Conservation (phyloP, 2,113 vertebrate genomes). For the Lynx canadensis region DNA sequence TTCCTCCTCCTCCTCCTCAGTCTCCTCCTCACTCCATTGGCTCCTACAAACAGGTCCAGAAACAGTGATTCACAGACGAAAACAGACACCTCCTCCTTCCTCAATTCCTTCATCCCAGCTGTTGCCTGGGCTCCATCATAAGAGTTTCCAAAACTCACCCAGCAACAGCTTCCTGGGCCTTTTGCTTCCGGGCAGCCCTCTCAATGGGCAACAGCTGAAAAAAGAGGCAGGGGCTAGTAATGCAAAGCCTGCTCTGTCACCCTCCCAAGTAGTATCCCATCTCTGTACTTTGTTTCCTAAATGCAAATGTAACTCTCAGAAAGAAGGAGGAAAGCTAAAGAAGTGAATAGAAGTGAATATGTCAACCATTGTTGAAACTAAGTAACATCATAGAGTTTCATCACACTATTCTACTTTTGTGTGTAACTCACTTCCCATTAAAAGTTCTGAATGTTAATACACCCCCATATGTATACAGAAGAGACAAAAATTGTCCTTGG, state of each 20-base stretch:
- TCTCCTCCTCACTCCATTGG: slow-evolving; percentile 84
- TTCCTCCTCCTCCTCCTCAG: slow-evolving; percentile 71
- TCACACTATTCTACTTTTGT: neutral
- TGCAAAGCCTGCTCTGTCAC: neutral
- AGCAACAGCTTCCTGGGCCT: slow-evolving; percentile 62
- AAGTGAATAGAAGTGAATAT: neutral
- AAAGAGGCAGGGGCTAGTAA: slow-evolving; percentile 27
- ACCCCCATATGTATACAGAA: rapidly evolving
- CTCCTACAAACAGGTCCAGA: slow-evolving; percentile 59
- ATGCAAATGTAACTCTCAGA: neutral
- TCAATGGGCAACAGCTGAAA: slow-evolving; percentile 95
- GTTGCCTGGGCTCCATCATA: neutral
- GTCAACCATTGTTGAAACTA: neutral
- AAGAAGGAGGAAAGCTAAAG: neutral
- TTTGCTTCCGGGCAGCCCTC: slow-evolving; percentile 91
- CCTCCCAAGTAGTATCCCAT: neutral
- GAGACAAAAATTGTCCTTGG: neutral
- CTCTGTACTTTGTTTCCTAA: neutral
- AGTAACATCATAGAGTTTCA: neutral
- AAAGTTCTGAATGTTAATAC: neutral
- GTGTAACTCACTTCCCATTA: neutral
- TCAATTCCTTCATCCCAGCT: neutral
- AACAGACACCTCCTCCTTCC: neutral
- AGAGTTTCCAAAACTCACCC: slow-evolving; percentile 38
- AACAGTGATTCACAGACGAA: neutral